Evolutionary conservation across 2,888 invertebrate genomes (phyloP).

Genomic region (Rhimphoctona megacephalus): DNA sequence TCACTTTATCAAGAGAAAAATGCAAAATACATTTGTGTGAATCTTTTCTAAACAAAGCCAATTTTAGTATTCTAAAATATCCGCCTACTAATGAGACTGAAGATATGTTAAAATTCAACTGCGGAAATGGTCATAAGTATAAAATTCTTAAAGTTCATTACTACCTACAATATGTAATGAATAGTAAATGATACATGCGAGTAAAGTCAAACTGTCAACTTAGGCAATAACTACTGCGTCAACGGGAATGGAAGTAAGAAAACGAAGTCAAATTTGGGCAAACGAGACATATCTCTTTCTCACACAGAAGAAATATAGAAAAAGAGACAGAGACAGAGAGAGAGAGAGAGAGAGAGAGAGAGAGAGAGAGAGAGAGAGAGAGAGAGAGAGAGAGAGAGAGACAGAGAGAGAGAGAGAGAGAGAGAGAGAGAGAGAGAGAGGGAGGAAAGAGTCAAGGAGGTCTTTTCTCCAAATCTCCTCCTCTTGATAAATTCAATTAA

Average conservation of each 20-base stretch:
- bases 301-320: not conserved
- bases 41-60: not conserved
- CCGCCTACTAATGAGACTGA: not conserved
- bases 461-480: conserved; percentile 21
- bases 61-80: not conserved
- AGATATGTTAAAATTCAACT: not conserved
- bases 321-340: no score
- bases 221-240: conserved; percentile 42
- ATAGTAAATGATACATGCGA: conserved; percentile 22
- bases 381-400: not conserved
- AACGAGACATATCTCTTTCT: conserved; percentile 52
- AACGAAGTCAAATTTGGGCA: conserved; percentile 34
- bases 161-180: not conserved
- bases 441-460: conserved; percentile 1
- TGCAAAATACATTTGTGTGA: no score
- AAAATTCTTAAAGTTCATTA: not conserved
- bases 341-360: conserved; percentile 10
- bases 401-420: not conserved
- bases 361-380: conserved; percentile 10
- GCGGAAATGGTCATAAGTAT: not conserved
- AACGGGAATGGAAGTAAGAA: conserved; percentile 36
- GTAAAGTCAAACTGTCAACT: conserved; percentile 43
- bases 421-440: conserved; percentile 6
- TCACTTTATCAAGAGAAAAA: not conserved
- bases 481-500: conserved; percentile 82